phyloP scores from a whole-genome alignment of 2,888 invertebrate species.

The Isoperla grammatica region DNA sequence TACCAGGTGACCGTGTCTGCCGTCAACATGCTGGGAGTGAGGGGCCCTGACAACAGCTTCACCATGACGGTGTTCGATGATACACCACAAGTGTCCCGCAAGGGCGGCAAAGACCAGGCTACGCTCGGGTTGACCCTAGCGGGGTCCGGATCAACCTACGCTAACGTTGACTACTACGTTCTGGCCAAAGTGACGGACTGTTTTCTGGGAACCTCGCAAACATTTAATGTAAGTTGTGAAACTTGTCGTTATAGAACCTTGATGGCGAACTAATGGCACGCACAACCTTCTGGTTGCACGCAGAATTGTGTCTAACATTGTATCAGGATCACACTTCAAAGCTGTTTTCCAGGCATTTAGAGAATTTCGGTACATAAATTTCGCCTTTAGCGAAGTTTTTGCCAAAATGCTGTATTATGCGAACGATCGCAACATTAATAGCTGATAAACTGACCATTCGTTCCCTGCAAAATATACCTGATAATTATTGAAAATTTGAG shows the following conservation, averaged over 20 bases:
- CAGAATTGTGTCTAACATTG: too few species aligned
- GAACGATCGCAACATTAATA: too few species aligned
- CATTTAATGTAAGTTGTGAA: constrained; percentile 1
- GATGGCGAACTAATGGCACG: too few species aligned
- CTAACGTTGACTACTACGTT: constrained; percentile 18
- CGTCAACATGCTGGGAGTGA: constrained; percentile 16
- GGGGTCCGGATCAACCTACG: constrained; percentile 17
- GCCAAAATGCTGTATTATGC: too few species aligned
- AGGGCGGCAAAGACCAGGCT: not conserved
- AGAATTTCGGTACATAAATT: too few species aligned
- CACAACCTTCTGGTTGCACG: too few species aligned
- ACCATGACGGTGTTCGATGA: constrained; percentile 9
- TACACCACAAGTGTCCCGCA: not conserved
- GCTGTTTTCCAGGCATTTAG: too few species aligned
- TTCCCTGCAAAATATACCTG: too few species aligned
- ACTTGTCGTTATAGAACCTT: not conserved
- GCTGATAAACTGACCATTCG: too few species aligned
- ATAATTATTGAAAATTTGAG: too few species aligned
- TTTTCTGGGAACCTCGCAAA: constrained; percentile 5
- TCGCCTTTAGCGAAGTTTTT: too few species aligned
- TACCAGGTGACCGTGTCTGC: constrained; percentile 24
- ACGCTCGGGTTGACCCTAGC: constrained; percentile 6
- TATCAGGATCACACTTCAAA: too few species aligned
- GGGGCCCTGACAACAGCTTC: constrained; percentile 20
- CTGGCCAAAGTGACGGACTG: constrained; percentile 18